Evolutionary conservation across 2,113 vertebrate species (phyloP), one percentile per base, ranked within the genome.

Genomic region (Heterocephalus glaber): DNA sequence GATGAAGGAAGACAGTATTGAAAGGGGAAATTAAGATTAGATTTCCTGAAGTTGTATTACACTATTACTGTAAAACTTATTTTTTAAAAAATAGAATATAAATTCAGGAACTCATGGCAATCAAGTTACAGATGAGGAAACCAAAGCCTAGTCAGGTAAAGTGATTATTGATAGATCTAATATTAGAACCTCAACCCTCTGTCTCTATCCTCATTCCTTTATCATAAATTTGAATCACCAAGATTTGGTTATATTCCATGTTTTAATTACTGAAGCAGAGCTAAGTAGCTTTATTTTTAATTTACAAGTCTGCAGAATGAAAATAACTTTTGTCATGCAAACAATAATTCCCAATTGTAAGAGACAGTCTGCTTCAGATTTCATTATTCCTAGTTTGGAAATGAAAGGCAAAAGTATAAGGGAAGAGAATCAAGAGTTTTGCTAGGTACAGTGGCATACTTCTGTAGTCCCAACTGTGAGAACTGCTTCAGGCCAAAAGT

Each of bases 221-320:
- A 58, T 33, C 56, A 76, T 93, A 81, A 92, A 81, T 61, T 52
- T 52, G 33, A 86, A 85, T 94, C 80, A 80, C 52, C 44, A 95
- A 93, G 33, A 80, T 20, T 92, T 41, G 33, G 19, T 95, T 89
- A 65, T 52, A 54, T 38, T 70, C 35, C 26, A 7, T 84, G 41
- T 76, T 95, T 90, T 94, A 28, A 92, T 84, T 96, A 72, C 92
- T 92, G 63, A 94, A 81, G 47, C 30, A 60, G 20, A 76, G 26
- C 11, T 72, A 86, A 93, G 19, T 79, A 79, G 9, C 17, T 49
- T 19, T 41, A 63, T 94, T 92, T 96, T 79, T 87, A 86, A 88
- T 89, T 93, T 82, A 26, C 54, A 74, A 96, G 9, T 85, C 70
- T 54, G 5, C n/a, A 72, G 79, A 89, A 10, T 89, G 7, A 89